Evolutionary conservation across 2,888 invertebrate genomes (phyloP), one percentile per base, ranked within the genome.

Genomic region (Lobophora halterata): DNA sequence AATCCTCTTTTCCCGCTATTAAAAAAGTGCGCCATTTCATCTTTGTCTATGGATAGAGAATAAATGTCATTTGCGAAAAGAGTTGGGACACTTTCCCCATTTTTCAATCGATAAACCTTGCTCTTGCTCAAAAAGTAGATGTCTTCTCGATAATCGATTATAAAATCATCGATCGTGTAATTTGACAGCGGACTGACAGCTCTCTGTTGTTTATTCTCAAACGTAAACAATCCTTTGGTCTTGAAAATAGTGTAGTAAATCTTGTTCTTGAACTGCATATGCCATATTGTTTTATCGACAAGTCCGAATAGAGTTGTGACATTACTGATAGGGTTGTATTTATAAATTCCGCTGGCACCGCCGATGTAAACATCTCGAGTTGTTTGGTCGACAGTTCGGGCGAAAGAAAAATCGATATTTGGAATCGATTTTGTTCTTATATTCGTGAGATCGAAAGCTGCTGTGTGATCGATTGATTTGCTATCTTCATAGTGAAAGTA

Each of bases 101-200:
- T 74, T 46, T 57, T 74, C 12, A 78, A 45, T 29, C 68, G 56
- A 41, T 70, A 77, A 10, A 75, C 52, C 2, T 59, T 62, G 0
- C 55, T 63, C 20, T 74, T 58, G n/a, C 66, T 70, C 54, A 71
- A 52, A 28, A 81, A 79, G 41, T 78, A 81, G 8, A 79, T 63
- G 35, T 81, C 74, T 2, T 65, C 65, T 5, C 44, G 49, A 43
- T 68, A 65, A 46, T 80, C 81, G 16, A 81, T 51, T 2, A 80
- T 61, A 21, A 81, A 81, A 50, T 81, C 77, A 30, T 81, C 79
- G 18, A 82, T 71, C 12, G 55, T 56, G 30, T 59, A 79, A 32
- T 69, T 60, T 1, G 69, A 58, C 16, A 79, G 18, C 1, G 65
- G 54, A 2, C 51, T 8, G 2, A 80, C 50, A 5, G 47, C 51